Evolutionary conservation across 2,888 invertebrate species (phyloP).

Genomic region (Sesia apiformis): DNA sequence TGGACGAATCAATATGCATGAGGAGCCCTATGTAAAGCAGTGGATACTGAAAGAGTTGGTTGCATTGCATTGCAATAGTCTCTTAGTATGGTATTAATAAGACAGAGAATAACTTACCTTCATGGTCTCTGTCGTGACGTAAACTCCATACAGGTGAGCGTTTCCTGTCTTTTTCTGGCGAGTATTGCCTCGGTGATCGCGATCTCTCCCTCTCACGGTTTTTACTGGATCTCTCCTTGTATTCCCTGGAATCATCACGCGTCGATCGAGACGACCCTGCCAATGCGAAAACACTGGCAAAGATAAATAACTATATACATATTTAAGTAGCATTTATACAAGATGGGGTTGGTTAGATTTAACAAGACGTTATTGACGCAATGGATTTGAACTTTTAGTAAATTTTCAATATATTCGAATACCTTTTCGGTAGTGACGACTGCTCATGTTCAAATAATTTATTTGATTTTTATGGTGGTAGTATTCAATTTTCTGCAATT

Average conservation of each 20-base stretch:
- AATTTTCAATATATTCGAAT: conserved; percentile 34
- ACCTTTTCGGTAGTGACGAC: conserved; percentile 48
- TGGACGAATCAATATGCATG: too few relatives aligned
- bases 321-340: background rate
- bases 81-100: too few relatives aligned
- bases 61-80: too few relatives aligned
- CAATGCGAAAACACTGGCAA: conserved; percentile 86
- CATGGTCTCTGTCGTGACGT: background rate
- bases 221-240: conserved; percentile 19
- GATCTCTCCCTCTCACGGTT: conserved; percentile 31
- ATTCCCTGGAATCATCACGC: conserved; percentile 70
- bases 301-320: conserved; percentile 64
- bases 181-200: conserved; percentile 33
- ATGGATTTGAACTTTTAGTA: conserved; percentile 5
- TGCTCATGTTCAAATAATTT: conserved; percentile 28
- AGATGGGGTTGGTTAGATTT: background rate
- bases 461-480: too few relatives aligned
- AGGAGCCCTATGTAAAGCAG: too few relatives aligned
- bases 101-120: background rate
- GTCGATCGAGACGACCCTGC: conserved; percentile 78
- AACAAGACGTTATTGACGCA: conserved; percentile 7
- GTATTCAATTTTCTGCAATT: too few relatives aligned
- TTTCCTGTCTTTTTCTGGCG: conserved; percentile 20
- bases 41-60: too few relatives aligned
- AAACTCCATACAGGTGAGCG: conserved; percentile 8